Conservation (phyloP, 2,888 invertebrate species). For the Drosophila eohydei region DNA sequence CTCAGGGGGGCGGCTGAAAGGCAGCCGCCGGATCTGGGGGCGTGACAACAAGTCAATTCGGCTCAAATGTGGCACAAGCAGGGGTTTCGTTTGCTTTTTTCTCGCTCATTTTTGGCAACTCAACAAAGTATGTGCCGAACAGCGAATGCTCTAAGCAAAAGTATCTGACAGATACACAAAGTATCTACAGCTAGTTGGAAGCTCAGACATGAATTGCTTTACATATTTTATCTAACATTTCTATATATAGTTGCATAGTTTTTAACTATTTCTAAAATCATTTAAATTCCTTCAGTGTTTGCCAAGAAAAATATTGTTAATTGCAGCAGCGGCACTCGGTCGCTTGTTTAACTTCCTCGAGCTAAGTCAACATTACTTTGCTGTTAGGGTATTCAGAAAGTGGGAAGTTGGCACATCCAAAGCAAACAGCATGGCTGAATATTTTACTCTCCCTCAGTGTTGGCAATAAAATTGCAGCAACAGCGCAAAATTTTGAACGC, state of each 20-base stretch:
- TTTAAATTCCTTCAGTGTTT: not conserved
- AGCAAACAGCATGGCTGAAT: conserved; percentile 54
- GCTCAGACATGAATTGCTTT: not conserved
- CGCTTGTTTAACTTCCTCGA: not conserved
- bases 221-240: not conserved
- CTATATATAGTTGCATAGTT: not conserved
- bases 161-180: conserved; percentile 25
- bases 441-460: conserved; percentile 40
- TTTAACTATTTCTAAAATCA: too few relatives aligned
- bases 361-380: conserved; percentile 23
- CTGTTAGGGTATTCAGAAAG: conserved; percentile 37
- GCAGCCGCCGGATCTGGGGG: conserved; percentile 60
- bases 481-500: conserved; percentile 76
- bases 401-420: conserved; percentile 43
- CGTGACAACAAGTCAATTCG: conserved; percentile 80
- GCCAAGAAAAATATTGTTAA: conserved; percentile 11
- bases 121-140: conserved; percentile 8
- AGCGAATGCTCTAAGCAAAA: conserved; percentile 27
- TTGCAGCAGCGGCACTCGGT: not conserved
- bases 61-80: conserved; percentile 65
- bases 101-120: conserved; percentile 8
- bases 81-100: conserved; percentile 2
- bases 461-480: conserved; percentile 71
- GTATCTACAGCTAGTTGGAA: conserved; percentile 3
- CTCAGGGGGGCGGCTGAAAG: conserved; percentile 24